Conservation (phyloP, 2,113 vertebrate species). For the Asarcornis scutulata region DNA sequence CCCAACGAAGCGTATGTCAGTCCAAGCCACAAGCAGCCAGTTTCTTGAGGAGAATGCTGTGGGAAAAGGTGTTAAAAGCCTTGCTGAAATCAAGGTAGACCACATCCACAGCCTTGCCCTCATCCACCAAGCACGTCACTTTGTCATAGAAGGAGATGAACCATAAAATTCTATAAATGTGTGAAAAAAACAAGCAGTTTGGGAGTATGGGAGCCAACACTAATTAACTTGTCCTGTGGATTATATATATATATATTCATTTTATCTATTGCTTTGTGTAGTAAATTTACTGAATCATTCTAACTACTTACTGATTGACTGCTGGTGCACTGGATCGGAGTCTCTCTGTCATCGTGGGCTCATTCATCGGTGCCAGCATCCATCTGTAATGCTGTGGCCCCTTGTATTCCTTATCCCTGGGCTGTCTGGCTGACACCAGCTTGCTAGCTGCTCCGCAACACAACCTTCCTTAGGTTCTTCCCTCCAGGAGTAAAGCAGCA, state of each 20-base stretch:
- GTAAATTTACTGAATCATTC: background rate
- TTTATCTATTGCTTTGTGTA: background rate
- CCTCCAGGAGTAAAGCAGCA: background rate
- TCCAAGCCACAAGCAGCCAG: too few relatives aligned
- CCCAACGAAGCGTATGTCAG: too few relatives aligned
- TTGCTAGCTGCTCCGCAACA: background rate
- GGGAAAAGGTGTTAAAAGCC: too few relatives aligned
- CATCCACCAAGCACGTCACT: too few relatives aligned
- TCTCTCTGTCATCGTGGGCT: background rate
- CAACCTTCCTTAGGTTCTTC: rapidly evolving
- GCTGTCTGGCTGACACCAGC: background rate
- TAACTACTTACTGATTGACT: conserved; percentile 1
- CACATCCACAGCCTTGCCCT: too few relatives aligned
- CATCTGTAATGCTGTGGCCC: too few relatives aligned
- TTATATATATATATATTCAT: background rate
- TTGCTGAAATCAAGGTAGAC: too few relatives aligned
- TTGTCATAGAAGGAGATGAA: too few relatives aligned
- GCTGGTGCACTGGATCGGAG: rapidly evolving
- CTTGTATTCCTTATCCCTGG: too few relatives aligned
- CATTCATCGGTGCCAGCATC: rapidly evolving
- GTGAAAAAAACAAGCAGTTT: background rate
- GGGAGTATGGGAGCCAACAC: background rate
- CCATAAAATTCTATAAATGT: background rate
- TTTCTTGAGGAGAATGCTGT: too few relatives aligned
- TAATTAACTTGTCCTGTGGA: background rate